Base-by-base conservation (phyloP, 1,140 invertebrate species). In the Drosophila sp. region DNA sequence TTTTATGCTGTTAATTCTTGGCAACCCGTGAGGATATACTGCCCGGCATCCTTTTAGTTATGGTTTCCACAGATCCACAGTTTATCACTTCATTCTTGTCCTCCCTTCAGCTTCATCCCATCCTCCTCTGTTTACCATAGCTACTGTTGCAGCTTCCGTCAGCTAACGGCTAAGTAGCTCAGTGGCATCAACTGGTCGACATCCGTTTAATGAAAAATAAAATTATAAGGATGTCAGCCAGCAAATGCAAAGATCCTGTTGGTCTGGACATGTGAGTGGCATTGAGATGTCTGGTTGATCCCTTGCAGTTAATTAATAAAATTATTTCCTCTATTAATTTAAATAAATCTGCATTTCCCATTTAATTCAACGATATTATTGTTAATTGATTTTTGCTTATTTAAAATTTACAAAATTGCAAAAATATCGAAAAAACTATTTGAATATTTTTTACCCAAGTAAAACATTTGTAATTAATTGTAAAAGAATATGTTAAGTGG, bases 1-100 rank as follows among this genome's bases (percentile, higher is more conserved):
- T 83, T 87, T 87, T 87, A 87, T 87, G 79, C 69, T 89, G 79
- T 87, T 87, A 83, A 89, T 87, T 87, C 79, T 58, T 66, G 79
- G 40, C 72, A 56, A 54, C 57, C 58, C 65, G 38, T 32, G 27
- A 54, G 41, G 21, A 74, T 53, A 38, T 53, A 73, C 36, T 63
- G 71, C 36, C 56, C 16, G 48, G 11, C 3, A 16, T 58, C 45
- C 57, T 63, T 73, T 69, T 73, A 59, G 51, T 73, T 73, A 73
- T 77, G 58, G 50, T 41, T 66, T 41, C 21, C 34, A 40, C 51
- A 8, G 7, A n/a, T n/a, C n/a, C n/a, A n/a, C n/a, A n/a, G 34
- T 40, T 50, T 45, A 38, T 61, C 58, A 61, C 58, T 62, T 38
- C 4, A 18, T 46, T 16, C 16, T 14, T 45, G 11, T 21, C 11